These are phyloP conservation scores for Silurus lanzhouensis DNA, from an alignment of 2,797 vertebrate genomes.

Conservation along the genomic window DNA sequence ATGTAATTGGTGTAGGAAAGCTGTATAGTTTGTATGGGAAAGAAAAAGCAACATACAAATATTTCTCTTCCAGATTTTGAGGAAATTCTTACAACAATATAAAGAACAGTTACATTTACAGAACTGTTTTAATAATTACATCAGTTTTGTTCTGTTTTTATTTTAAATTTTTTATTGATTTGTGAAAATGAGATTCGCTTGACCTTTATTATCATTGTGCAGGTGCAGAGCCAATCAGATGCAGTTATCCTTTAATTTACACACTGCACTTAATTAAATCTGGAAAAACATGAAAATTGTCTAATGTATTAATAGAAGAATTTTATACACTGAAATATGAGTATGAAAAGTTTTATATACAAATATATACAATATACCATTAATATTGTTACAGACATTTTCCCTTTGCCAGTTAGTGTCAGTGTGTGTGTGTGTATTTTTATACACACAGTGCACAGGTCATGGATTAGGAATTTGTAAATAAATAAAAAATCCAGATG, in stretches of 20 bases:
- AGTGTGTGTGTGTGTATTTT: too few species aligned
- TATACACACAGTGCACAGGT: too few species aligned
- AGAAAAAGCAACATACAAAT: background rate
- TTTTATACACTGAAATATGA: too few species aligned
- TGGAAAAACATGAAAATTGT: too few species aligned
- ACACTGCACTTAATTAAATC: too few species aligned
- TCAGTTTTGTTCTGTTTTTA: background rate
- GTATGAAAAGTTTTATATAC: too few species aligned
- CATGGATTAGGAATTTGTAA: background rate
- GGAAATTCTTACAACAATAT: background rate
- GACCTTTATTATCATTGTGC: too few species aligned
- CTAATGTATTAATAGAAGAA: too few species aligned
- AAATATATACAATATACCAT: too few species aligned
- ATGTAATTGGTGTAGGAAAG: slow-evolving; percentile 10
- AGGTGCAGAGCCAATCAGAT: too few species aligned
- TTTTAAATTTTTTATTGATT: background rate
- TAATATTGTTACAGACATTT: too few species aligned
- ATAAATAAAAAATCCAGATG: background rate
- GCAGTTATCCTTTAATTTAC: background rate
- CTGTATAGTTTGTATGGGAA: background rate
- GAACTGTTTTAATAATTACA: background rate
- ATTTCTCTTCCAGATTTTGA: background rate
- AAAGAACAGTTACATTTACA: background rate
- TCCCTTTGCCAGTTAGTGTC: too few species aligned
- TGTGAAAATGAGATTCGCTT: background rate